Evolutionary conservation across 2,113 vertebrate species (phyloP).

Genomic region (Gobiocypris rarus): DNA sequence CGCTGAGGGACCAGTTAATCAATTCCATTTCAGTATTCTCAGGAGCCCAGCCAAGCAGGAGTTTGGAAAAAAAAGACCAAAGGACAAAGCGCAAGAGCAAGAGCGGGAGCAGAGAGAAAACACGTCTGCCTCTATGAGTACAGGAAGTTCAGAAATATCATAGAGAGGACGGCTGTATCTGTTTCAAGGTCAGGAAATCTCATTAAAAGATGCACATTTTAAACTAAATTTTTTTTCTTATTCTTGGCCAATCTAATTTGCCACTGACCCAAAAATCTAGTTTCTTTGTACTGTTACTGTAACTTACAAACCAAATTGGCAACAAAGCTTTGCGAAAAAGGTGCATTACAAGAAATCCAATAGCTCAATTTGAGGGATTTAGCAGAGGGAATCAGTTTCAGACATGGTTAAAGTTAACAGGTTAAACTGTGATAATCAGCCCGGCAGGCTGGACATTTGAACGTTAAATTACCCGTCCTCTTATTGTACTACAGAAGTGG

Average conservation of each 20-base stretch:
- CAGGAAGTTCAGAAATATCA: no score
- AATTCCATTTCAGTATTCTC: no score
- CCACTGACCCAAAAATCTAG: background rate
- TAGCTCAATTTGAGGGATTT: constrained; percentile 23
- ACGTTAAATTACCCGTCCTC: constrained; percentile 37
- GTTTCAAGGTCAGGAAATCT: background rate
- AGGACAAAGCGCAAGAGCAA: no score
- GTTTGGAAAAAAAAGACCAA: no score
- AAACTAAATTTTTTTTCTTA: background rate
- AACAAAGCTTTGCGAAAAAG: background rate
- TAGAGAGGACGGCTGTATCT: background rate
- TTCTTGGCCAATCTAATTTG: background rate
- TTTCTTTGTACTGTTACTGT: constrained; percentile 14
- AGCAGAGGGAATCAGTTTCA: constrained; percentile 18
- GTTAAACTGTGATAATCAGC: constrained; percentile 38
- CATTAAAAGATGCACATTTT: background rate
- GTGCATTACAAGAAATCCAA: constrained; percentile 30
- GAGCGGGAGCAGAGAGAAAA: no score
- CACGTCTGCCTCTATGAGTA: no score
- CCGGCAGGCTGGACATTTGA: constrained; percentile 44
- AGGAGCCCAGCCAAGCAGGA: no score
- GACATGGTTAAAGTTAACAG: constrained; percentile 34
- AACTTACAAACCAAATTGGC: background rate
- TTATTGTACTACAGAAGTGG: constrained; percentile 37
- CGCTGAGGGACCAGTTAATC: no score